Base-by-base conservation (phyloP, 2,888 invertebrate species). In the Eulithis testata region DNA sequence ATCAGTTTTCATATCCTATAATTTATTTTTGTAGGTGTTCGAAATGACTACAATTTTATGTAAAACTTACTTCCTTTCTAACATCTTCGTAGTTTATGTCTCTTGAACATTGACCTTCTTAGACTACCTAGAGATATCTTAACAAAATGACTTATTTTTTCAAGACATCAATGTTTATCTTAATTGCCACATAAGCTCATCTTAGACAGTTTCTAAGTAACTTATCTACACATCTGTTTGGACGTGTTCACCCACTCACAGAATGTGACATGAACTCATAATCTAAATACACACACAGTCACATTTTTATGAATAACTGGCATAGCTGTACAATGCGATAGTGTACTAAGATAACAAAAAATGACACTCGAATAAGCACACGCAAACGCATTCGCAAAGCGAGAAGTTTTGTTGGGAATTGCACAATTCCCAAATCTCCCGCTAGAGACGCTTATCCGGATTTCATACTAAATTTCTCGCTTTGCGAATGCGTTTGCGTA, bases 141-240 rank as follows among this genome's bases (percentile, higher is more conserved):
- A 55, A 60, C 58, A 58, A 66, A 70, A 63, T 63, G 59, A 58
- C 65, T 68, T 66, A 68, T 70, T 69, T 70, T 55, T 66, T 66
- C 49, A 9, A 61, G 50, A 49, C 63, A 55, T 66, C 64, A 65
- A 74, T 69, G 77, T 72, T 74, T 74, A 73, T 80, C 77, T 86
- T 84, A 85, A 82, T 84, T 80, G 79, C 77, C 40, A 54, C 74
- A 75, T 75, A 75, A 77, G 81, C 82, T 80, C 79, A 79, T 84
- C 78, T 74, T 75, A 75, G 71, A 75, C 73, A 74, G 69, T 71
- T 88, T 89, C 87, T 83, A 74, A 79, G 87, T 87, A 88, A 76
- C 74, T 68, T 81, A 89, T 89, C 86, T 83, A 71, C 71, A 72
- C 73, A 82, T 84, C 83, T 81, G 5, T 43, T 68, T 73, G 71